Base-by-base conservation (phyloP, 2,888 invertebrate genomes). In the Clusia tigrina region DNA sequence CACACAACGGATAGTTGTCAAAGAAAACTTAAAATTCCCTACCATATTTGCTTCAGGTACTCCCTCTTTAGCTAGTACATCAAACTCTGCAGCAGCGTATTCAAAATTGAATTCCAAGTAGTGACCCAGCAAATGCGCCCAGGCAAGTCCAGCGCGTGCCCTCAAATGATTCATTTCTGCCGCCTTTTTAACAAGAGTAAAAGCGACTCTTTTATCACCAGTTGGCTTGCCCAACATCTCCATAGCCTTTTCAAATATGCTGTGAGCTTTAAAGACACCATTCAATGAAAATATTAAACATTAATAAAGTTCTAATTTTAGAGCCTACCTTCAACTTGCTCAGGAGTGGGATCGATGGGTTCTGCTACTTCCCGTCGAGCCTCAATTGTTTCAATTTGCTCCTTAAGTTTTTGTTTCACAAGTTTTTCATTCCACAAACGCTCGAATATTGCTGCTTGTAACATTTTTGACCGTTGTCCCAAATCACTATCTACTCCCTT, bases 31-130 rank as follows among this genome's bases (percentile, higher is more conserved):
- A 12, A 32, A 12, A 12, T 9, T 32, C 1, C 84, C 83, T 82
- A 92, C 95, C 87, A 95, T 91, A 84, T 98, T 96, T 12, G 95
- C 97, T 74, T 93, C 93, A 1, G 95, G 90, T 59, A 92, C 87
- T 0, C 98, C 98, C 37, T 87, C 85, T 9, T 88, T 88, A 0
- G 91, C 90, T 38, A 97, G 85, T 71, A 88, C 88, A 64, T 90
- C 87, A 77, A 98, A 96, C 69, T 91, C 90, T 51, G 87, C 84
- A 73, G 87, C 88, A 0, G 96, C 95, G 60, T 88, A 88, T 9
- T 89, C 86, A 63, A 95, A 85, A 81, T 96, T 91, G 72, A 94
- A 89, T 46, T 89, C 87, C 15, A 93, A 85, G 64, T 88, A 92
- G 77, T 88, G 92, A 0, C 98, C 98, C 73, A 95, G 90, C 5